Evolutionary conservation across 2,888 invertebrate species (phyloP).

Genomic region (Cosmorhoe ocellata): DNA sequence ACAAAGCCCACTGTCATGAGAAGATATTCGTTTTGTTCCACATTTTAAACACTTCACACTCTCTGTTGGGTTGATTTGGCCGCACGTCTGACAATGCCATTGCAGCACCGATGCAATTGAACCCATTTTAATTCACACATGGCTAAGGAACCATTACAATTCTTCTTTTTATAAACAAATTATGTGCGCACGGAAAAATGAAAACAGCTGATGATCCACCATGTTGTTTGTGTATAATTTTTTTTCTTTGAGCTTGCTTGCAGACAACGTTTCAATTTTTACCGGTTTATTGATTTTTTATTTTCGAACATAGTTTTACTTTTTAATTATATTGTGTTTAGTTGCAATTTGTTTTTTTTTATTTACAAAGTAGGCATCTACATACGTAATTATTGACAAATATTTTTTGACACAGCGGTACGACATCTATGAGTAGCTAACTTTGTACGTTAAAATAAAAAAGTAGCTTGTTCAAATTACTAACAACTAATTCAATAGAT

Average conservation of each 20-base stretch:
- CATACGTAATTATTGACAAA: too few species aligned
- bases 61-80: slow-evolving; percentile 94
- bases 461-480: not conserved
- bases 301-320: not conserved
- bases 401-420: not conserved
- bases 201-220: slow-evolving; percentile 85
- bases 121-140: slow-evolving; percentile 88
- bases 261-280: not conserved
- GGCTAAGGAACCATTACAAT: slow-evolving; percentile 79
- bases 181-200: slow-evolving; percentile 63
- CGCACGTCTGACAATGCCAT: slow-evolving; percentile 95
- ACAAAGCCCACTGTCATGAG: slow-evolving; percentile 78
- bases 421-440: not conserved
- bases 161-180: slow-evolving; percentile 74
- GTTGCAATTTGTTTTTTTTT: not conserved
- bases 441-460: too few species aligned
- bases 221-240: slow-evolving; percentile 83
- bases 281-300: slow-evolving; percentile 7
- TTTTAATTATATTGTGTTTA: too few species aligned
- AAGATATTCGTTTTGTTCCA: slow-evolving; percentile 85
- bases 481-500: not conserved
- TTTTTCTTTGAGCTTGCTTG: slow-evolving; percentile 42
- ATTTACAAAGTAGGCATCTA: not conserved
- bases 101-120: slow-evolving; percentile 96
- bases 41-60: slow-evolving; percentile 92